A percentile compares a stretch with the other conserved stretches of the same genome.
These are phyloP conservation scores for Steinernema khuongi DNA, from an alignment of 1,140 invertebrate genomes.

Conservation along the genomic window DNA sequence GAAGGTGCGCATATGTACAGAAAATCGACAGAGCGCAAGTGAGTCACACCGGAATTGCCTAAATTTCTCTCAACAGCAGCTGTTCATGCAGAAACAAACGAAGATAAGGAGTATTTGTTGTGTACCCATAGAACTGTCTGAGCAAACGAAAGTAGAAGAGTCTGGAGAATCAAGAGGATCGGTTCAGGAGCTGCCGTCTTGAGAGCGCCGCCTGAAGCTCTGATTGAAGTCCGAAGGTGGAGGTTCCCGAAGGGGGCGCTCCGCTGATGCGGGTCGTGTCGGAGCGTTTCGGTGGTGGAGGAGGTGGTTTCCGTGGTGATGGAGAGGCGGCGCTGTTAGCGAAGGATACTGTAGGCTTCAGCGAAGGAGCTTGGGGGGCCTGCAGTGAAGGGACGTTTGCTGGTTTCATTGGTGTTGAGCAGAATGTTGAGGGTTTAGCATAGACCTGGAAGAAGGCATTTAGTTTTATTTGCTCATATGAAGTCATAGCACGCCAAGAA, in stretches of 20 bases:
- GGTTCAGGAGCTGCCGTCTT: not conserved
- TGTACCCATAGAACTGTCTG: slow-evolving; percentile 1
- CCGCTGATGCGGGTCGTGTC: slow-evolving; percentile 32
- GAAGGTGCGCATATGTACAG: slow-evolving; percentile 3
- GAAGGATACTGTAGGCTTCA: not conserved
- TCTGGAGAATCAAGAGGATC: not conserved
- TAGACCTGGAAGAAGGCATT: slow-evolving; percentile 15
- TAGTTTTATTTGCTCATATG: not conserved
- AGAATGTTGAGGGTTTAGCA: slow-evolving; percentile 22
- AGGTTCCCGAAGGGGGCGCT: not conserved
- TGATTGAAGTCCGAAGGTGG: not conserved
- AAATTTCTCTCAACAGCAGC: not conserved
- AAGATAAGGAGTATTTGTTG: not conserved
- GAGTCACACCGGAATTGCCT: slow-evolving; percentile 8
- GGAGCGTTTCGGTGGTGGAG: slow-evolving; percentile 53
- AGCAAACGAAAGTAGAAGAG: not conserved
- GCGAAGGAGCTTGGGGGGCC: not conserved
- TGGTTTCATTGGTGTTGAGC: slow-evolving; percentile 22
- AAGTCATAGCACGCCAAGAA: not conserved
- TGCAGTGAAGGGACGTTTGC: slow-evolving; percentile 4
- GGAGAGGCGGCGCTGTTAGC: not conserved
- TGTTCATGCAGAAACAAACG: not conserved
- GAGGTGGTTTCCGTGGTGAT: slow-evolving; percentile 38
- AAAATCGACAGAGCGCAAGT: slow-evolving; percentile 12
- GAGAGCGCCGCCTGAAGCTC: slow-evolving; percentile 6